Evolutionary conservation across 2,113 vertebrate species (phyloP), one percentile per base, ranked within the genome.

Genomic region (Semicossyphus pulcher): DNA sequence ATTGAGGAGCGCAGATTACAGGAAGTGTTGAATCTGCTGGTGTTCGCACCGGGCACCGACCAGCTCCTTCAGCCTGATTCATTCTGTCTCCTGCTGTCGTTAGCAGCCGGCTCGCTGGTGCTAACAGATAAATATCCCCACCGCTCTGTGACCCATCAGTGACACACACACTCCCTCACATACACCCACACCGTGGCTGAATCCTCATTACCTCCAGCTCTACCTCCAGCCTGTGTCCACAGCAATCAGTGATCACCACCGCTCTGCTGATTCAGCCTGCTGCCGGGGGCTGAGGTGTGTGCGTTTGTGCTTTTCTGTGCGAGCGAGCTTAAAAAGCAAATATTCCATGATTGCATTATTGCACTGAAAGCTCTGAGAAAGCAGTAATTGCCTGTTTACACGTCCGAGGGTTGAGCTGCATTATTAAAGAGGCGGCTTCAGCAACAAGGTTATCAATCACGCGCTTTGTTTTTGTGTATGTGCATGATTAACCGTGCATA

Each of bases 341-440:
- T 37, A 74, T 54, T 34, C 60, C 9, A 47, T 53, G 48, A 76
- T 45, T 73, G 65, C 39, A 47, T 70, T 45, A 73, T 65, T 71
- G 23, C 32, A 36, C 6, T 4, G 10, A 41, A 31, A 62, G 18
- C 65, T 39, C 51, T 1, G 29, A 77, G 41, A 51, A 64, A 7
- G 32, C 54, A 63, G 57, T 76, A 64, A 80, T 81, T 78, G 72
- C 34, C 56, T 76, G 56, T 79, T 76, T 79, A 53, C 28, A 42
- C 4, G 15, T 71, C 72, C 47, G 18, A 52, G 62, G 4, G 45
- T 47, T 57, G 18, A 61, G 44, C 60, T 78, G 57, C 76, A 76
- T 80, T 76, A 83, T 77, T 83, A 63, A 86, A 73, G n/a, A 81
- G 5, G n/a, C 18, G 25, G 71, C 34, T 72, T 39, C 26, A 16